Percentiles rank a stretch among this genome's conserved stretches.
Conservation (phyloP, 2,113 vertebrate genomes). For the Sterrhoptilus dennistouni region DNA sequence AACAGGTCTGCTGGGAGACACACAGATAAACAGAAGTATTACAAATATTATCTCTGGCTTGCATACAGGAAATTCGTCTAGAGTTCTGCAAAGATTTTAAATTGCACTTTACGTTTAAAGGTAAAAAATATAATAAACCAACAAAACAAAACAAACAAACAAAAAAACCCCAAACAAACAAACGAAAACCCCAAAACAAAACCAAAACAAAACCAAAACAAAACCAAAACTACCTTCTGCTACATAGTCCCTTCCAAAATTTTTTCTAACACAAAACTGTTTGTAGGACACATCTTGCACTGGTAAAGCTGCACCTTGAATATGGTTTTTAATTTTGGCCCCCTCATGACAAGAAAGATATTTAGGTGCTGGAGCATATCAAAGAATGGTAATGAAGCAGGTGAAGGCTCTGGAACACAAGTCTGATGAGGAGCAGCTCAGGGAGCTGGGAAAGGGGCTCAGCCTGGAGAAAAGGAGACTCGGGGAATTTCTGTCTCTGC, state of each 20-base stretch:
- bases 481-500: fast-evolving
- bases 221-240: not conserved
- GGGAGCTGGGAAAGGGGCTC: not conserved
- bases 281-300: not conserved
- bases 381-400: not conserved
- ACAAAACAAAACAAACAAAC: not conserved
- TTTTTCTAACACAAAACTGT: not conserved
- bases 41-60: conserved; percentile 12
- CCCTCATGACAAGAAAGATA: not conserved
- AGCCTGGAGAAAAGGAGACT: not conserved
- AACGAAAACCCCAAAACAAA: not conserved
- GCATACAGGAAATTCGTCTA: not conserved
- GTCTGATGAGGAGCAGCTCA: fast-evolving
- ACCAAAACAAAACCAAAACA: not conserved
- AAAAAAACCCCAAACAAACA: not conserved
- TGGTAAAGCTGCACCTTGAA: not conserved
- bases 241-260: not conserved
- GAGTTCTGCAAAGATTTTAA: not conserved
- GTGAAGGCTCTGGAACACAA: not conserved
- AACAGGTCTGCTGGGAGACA: conserved; percentile 57
- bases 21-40: conserved; percentile 46
- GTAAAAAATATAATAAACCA: not conserved
- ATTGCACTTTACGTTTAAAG: not conserved
- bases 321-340: not conserved
- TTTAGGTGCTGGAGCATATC: not conserved